A percentile compares a stretch with the other conserved stretches of the same genome.
Evolutionary conservation across 2,797 vertebrate species (phyloP).

Genomic region (Poecilia gillii): DNA sequence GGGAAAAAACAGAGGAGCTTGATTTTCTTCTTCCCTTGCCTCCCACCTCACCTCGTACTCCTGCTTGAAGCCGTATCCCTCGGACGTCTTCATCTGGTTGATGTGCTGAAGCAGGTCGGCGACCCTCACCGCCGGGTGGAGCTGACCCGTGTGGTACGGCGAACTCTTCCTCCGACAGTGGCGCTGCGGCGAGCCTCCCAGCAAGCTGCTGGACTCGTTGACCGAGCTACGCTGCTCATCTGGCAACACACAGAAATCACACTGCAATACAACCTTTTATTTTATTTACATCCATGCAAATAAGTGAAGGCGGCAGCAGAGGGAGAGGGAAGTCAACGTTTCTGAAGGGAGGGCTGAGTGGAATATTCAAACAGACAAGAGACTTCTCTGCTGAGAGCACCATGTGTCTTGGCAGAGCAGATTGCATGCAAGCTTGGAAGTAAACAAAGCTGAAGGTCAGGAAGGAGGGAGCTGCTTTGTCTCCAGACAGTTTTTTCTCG

Average conservation of each 20-base stretch:
- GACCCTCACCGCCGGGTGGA: conserved; percentile 92
- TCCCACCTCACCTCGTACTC: conserved; percentile 89
- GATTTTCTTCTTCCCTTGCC: too few species aligned
- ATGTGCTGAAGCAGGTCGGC: conserved; percentile 97
- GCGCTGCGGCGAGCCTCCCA: conserved; percentile 88
- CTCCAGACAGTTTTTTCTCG: conserved; percentile 47
- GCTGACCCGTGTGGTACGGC: conserved; percentile 94
- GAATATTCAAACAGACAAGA: conserved; percentile 51
- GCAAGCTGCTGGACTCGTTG: conserved; percentile 92
- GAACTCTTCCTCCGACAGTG: conserved; percentile 90
- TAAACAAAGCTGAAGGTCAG: conserved; percentile 61
- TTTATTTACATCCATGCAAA: conserved; percentile 28
- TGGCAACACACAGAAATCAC: conserved; percentile 54
- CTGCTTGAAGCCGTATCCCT: conserved; percentile 97
- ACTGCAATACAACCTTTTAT: background rate
- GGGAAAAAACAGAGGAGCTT: too few species aligned
- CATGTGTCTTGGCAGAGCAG: conserved; percentile 45
- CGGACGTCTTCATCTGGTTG: conserved; percentile 97
- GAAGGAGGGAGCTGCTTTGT: conserved; percentile 28
- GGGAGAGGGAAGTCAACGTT: conserved; percentile 15
- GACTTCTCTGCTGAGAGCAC: conserved; percentile 44
- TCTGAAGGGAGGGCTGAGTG: conserved; percentile 36
- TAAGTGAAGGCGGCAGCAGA: conserved; percentile 26
- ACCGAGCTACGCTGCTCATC: conserved; percentile 90
- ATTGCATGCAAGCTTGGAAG: conserved; percentile 42